These are phyloP conservation scores for Micropterix aruncella DNA, from an alignment of 2,888 invertebrate species.

Conservation along the genomic window DNA sequence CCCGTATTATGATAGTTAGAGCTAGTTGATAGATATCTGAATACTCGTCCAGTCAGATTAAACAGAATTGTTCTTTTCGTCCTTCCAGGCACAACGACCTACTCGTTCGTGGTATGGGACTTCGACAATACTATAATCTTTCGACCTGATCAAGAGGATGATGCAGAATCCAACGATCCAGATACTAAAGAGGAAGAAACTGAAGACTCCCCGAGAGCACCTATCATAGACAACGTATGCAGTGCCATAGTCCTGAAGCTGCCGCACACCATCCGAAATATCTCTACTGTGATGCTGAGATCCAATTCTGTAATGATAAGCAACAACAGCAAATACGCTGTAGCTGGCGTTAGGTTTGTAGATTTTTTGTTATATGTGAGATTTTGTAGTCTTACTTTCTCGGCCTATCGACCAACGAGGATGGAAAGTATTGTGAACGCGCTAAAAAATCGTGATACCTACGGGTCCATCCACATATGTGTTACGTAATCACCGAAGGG, in stretches of 20 bases:
- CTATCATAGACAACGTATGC: conserved; percentile 13
- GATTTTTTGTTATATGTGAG: too few relatives aligned
- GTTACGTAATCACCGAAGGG: too few relatives aligned
- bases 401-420: too few relatives aligned
- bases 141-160: conserved; percentile 19
- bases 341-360: conserved; percentile 77
- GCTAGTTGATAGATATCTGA: too few relatives aligned
- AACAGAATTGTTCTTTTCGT: too few relatives aligned
- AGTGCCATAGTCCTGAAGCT: conserved; percentile 54
- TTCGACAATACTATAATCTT: conserved; percentile 39
- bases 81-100: conserved; percentile 60
- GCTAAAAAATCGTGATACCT: too few relatives aligned
- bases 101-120: conserved; percentile 76
- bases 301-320: conserved; percentile 90
- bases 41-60: too few relatives aligned
- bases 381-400: too few relatives aligned
- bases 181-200: conserved; percentile 17
- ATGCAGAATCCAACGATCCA: conserved; percentile 16
- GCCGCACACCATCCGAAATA: conserved; percentile 84
- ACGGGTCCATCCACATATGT: too few relatives aligned
- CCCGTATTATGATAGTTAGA: too few relatives aligned
- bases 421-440: too few relatives aligned
- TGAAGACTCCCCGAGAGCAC: conserved; percentile 7
- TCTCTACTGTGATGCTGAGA: conserved; percentile 79
- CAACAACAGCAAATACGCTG: conserved; percentile 78